A percentile compares a stretch with the other conserved stretches of the same genome.
These are phyloP conservation scores for Reticulitermes lucifugus DNA, from an alignment of 2,888 invertebrate species.

Conservation along the genomic window DNA sequence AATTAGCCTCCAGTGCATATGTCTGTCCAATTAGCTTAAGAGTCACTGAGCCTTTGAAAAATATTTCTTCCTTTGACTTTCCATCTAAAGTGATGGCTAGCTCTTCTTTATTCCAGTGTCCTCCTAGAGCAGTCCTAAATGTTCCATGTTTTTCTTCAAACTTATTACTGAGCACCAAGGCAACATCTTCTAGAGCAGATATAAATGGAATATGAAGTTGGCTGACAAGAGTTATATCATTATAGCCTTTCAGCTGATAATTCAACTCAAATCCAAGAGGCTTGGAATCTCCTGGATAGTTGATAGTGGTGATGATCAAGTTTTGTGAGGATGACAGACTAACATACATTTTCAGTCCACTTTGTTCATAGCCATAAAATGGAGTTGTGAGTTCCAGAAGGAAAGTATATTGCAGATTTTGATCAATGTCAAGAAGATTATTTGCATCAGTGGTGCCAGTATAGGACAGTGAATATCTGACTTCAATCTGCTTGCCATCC, in stretches of 20 bases:
- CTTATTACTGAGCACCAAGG: slow-evolving; percentile 54
- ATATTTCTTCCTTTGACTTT: slow-evolving; percentile 13
- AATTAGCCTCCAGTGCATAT: slow-evolving; percentile 4
- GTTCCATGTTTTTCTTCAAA: slow-evolving; percentile 49
- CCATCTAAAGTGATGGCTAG: slow-evolving; percentile 39
- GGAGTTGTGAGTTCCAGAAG: slow-evolving; percentile 56
- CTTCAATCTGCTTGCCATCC: slow-evolving; percentile 55
- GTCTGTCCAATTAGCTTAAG: slow-evolving; percentile 45
- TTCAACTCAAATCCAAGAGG: slow-evolving; percentile 55
- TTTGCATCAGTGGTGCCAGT: slow-evolving; percentile 33
- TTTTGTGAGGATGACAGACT: slow-evolving; percentile 55
- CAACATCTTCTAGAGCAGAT: slow-evolving; percentile 54
- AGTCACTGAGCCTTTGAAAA: slow-evolving; percentile 41
- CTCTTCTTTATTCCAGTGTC: slow-evolving; percentile 51
- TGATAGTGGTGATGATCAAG: slow-evolving; percentile 55
- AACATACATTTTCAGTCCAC: slow-evolving; percentile 53
- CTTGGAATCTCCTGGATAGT: slow-evolving; percentile 55
- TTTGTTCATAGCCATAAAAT: slow-evolving; percentile 56
- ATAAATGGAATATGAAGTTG: slow-evolving; percentile 55
- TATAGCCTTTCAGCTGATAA: slow-evolving; percentile 55
- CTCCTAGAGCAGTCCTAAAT: slow-evolving; percentile 55
- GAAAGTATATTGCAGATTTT: slow-evolving; percentile 25
- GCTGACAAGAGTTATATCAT: slow-evolving; percentile 55
- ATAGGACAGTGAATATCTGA: slow-evolving; percentile 53
- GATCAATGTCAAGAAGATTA: neutral